A percentile compares a stretch with the other conserved stretches of the same genome.
phyloP scores from a whole-genome alignment of 1,140 invertebrate species.

The Streblospio benedicti region DNA sequence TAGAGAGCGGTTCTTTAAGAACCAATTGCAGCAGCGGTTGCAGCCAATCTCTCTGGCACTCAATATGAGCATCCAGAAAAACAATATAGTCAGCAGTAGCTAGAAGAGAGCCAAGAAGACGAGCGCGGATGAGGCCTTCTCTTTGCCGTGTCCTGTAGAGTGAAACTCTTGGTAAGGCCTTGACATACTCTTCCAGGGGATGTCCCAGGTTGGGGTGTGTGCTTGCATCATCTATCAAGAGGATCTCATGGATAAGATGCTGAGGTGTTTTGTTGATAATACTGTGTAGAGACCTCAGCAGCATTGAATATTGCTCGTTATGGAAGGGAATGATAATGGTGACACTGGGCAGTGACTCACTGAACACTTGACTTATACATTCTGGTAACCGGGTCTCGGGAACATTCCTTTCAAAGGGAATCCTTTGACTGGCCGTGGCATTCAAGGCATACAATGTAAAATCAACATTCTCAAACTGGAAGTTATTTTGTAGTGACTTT shows the following conservation, averaged over 20 bases:
- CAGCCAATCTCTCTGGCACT: conserved; percentile 89
- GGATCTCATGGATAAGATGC: conserved; percentile 74
- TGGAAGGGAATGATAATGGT: conserved; percentile 93
- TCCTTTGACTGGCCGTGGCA: no score
- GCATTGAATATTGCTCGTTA: conserved; percentile 83
- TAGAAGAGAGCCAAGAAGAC: conserved; percentile 70
- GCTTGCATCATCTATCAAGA: conserved; percentile 74
- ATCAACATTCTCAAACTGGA: no score
- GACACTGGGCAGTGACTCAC: conserved; percentile 60
- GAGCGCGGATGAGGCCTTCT: conserved; percentile 77
- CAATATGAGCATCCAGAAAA: conserved; percentile 91
- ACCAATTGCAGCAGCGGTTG: conserved; percentile 60
- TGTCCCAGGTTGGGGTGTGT: not conserved
- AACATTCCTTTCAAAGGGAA: conserved; percentile 12
- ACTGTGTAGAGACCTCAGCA: conserved; percentile 79
- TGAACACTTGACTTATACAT: conserved; percentile 19
- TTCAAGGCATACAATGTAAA: no score
- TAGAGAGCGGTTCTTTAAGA: conserved; percentile 54
- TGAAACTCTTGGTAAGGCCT: conserved; percentile 64
- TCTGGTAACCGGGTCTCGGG: conserved; percentile 11
- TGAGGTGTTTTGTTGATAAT: conserved; percentile 75
- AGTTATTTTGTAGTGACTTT: no score
- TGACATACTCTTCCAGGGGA: conserved; percentile 54
- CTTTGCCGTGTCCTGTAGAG: conserved; percentile 64
- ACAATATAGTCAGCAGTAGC: conserved; percentile 80